Evolutionary conservation across 2,888 invertebrate species (phyloP).

Genomic region (Tipula unca): DNA sequence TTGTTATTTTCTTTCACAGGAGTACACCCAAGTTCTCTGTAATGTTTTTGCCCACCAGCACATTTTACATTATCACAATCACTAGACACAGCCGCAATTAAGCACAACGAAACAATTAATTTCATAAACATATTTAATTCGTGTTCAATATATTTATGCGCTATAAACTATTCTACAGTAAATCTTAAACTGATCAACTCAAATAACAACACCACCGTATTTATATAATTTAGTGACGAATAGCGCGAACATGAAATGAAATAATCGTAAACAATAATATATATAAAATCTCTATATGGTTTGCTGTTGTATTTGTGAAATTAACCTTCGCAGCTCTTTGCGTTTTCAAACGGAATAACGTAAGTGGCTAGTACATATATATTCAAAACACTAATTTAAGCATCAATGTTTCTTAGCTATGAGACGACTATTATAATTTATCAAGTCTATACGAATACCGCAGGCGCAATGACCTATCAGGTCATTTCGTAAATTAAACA

Average conservation of each 20-base stretch:
- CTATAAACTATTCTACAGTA: neutral
- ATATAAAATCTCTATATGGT: neutral
- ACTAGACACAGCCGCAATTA: neutral
- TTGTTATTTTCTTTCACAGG: conserved; percentile 23
- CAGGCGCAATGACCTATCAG: no score
- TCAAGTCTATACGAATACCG: no score
- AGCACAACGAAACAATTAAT: neutral
- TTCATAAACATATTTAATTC: neutral
- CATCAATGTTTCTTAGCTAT: neutral
- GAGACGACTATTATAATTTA: no score
- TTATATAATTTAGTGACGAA: neutral
- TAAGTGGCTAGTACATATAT: neutral
- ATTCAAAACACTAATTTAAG: neutral
- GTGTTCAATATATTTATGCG: neutral
- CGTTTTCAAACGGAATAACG: neutral
- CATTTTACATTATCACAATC: conserved; percentile 14
- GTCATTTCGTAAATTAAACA: no score
- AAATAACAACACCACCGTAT: neutral
- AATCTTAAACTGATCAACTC: neutral
- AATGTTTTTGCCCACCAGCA: conserved; percentile 21
- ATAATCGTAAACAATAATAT: neutral
- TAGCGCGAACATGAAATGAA: neutral
- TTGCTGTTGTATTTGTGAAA: no score
- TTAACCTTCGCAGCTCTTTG: neutral
- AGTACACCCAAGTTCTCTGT: conserved; percentile 25